These are phyloP conservation scores for Drosophila aldrichi DNA, from an alignment of 2,888 invertebrate genomes.

Conservation along the genomic window DNA sequence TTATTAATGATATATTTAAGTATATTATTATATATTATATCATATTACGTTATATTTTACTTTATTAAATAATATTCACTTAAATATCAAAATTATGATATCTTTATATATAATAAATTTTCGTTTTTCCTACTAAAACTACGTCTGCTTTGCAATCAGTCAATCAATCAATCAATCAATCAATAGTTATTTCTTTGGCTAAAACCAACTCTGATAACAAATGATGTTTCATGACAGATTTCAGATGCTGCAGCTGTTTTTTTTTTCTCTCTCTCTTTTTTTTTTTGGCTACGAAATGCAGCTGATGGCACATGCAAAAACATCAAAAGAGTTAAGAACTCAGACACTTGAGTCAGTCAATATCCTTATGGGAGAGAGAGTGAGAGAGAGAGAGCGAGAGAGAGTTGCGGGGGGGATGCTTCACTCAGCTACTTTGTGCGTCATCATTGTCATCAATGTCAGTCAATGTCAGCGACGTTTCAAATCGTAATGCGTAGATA, in stretches of 20 bases:
- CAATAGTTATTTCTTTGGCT: neutral
- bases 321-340: neutral
- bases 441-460: constrained; percentile 72
- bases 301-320: constrained; percentile 13
- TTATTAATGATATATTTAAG: no score
- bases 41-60: no score
- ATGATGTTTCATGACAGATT: neutral
- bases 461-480: constrained; percentile 68
- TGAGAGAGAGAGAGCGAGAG: neutral
- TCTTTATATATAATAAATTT: neutral
- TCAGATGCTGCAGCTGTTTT: neutral
- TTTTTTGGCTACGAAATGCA: neutral
- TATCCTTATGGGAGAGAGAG: neutral
- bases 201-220: neutral
- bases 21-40: no score
- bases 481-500: constrained; percentile 67
- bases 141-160: no score
- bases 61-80: no score
- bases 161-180: neutral
- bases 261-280: no score
- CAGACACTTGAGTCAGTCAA: constrained; percentile 6
- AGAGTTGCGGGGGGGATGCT: neutral
- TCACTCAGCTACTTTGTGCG: constrained; percentile 41
- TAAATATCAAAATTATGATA: no score
- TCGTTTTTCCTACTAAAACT: neutral